phyloP scores from a whole-genome alignment of 2,888 invertebrate species.

The Drosophila basisetae region DNA sequence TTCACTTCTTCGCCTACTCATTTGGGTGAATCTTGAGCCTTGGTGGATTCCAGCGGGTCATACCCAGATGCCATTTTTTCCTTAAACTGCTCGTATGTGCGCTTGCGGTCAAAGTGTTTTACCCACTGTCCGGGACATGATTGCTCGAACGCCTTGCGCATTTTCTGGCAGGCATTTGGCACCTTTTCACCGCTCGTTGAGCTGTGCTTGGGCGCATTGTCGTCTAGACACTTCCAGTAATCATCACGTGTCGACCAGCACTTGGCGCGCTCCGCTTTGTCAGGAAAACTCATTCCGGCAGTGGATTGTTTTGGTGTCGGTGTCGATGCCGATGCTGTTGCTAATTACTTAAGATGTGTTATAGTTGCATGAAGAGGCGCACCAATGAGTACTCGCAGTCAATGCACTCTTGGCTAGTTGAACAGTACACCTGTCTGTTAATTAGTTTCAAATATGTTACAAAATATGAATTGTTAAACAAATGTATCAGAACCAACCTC shows the following conservation, averaged over 20 bases:
- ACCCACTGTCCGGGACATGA: constrained; percentile 95
- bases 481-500: constrained; percentile 61
- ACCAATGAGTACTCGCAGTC: background rate
- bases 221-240: constrained; percentile 96
- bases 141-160: constrained; percentile 91
- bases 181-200: constrained; percentile 86
- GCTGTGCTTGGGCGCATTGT: constrained; percentile 86
- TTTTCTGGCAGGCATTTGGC: constrained; percentile 88
- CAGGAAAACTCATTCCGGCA: constrained; percentile 91
- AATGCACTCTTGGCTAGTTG: no score
- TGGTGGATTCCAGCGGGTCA: constrained; percentile 88
- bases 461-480: constrained; percentile 9
- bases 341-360: background rate
- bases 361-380: background rate
- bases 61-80: constrained; percentile 94
- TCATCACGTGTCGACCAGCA: constrained; percentile 95
- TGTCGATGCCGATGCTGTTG: background rate
- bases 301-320: constrained; percentile 30
- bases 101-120: constrained; percentile 96
- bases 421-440: background rate
- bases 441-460: background rate
- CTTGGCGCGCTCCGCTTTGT: constrained; percentile 90
- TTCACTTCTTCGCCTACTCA: constrained; percentile 21
- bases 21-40: constrained; percentile 42
- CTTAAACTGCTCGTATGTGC: constrained; percentile 94